Base-by-base conservation (phyloP, 2,113 vertebrate species). In the Aegotheles bennettii region DNA sequence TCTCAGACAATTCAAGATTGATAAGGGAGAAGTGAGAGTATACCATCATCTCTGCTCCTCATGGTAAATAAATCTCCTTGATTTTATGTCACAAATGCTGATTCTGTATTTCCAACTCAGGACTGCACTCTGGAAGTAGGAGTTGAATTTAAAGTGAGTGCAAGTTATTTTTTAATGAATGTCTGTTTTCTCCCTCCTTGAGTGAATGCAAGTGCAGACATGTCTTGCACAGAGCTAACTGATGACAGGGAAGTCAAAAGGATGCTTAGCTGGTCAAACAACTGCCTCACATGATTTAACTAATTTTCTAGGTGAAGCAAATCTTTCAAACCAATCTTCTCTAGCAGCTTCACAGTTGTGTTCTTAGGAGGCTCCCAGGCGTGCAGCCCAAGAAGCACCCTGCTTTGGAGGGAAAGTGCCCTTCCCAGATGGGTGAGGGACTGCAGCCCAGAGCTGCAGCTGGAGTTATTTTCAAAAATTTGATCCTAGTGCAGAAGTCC, bases 81-180 rank as follows among this genome's bases (percentile, higher is more conserved):
- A 96, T 96, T 96, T 96, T 93, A 43, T 97, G 85, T 89, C 87
- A 97, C 76, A 95, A 93, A 90, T 93, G 68, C 86, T 92, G 77
- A 92, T 95, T 77, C 53, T 93, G 61, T 90, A 80, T 79, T 91
- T 96, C 78, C 64, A 97, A 59, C 84, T 94, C 90, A 91, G 84
- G 81, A 73, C 92, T 96, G 91, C 53, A 54, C 20, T 92, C 53
- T 92, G 67, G 74, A 61, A 84, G 77, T 80, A 92, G 13, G 48
- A 87, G 76, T 48, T 97, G 93, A 96, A 97, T 97, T 96, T 96
- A 91, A 97, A 97, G 74, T 59, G 75, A 79, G 45, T 80, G 35
- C 79, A 74, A 89, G 80, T 92, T 94, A 86, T 67, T 95, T 96
- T 96, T 96, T 96, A 97, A 96, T 96, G 86, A 91, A 65, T 91